A percentile compares a stretch with the other conserved stretches of the same genome.
These are phyloP conservation scores for Drosophila malerkotliana DNA, from an alignment of 1,140 invertebrate species.

Conservation along the genomic window DNA sequence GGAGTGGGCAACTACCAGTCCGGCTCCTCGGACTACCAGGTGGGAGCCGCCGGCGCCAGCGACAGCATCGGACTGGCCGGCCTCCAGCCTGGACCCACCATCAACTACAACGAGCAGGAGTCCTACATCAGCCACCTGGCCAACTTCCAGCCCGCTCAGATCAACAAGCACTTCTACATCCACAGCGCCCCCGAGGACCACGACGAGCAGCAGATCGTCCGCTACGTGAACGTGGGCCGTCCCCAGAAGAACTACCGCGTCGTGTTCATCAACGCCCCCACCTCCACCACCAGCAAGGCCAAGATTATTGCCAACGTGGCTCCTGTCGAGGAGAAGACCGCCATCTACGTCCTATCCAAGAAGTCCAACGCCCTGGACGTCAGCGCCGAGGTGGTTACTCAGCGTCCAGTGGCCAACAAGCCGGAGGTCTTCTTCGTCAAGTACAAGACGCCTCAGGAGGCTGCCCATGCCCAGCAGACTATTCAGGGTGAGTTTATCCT, in stretches of 20 bases:
- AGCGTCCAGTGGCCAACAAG: conserved; percentile 85
- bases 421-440: conserved; percentile 91
- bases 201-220: conserved; percentile 84
- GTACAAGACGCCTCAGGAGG: conserved; percentile 88
- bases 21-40: conserved; percentile 5
- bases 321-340: conserved; percentile 91
- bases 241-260: conserved; percentile 93
- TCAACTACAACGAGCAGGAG: conserved; percentile 84
- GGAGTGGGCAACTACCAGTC: conserved; percentile 3
- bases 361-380: conserved; percentile 83
- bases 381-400: conserved; percentile 74
- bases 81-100: conserved; percentile 53
- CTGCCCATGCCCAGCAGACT: conserved; percentile 76
- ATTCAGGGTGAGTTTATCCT: conserved; percentile 69
- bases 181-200: conserved; percentile 90
- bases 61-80: conserved; percentile 60
- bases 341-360: conserved; percentile 93
- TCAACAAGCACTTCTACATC: conserved; percentile 91
- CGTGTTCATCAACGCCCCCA: conserved; percentile 93
- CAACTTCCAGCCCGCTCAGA: conserved; percentile 86
- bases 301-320: conserved; percentile 88
- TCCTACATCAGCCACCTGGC: conserved; percentile 82
- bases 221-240: conserved; percentile 82
- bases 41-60: conserved; percentile 5
- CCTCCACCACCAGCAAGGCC: conserved; percentile 87